Evolutionary conservation across 2,113 vertebrate species (phyloP).

Genomic region (Nothobranchius kuhntae): DNA sequence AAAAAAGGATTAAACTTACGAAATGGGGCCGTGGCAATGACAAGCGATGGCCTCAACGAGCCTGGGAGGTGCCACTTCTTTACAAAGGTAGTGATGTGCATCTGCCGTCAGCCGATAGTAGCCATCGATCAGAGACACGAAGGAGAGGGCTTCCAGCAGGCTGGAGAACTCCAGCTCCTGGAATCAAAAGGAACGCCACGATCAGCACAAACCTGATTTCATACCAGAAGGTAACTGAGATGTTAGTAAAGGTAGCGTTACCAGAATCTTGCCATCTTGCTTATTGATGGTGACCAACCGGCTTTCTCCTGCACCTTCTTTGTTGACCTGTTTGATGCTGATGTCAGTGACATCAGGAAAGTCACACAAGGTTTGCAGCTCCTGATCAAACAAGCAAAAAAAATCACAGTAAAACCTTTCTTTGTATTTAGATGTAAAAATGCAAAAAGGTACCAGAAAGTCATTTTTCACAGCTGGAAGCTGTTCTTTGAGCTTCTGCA

Average conservation of each 20-base stretch:
- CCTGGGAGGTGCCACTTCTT: conserved; percentile 93
- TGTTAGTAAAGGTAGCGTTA: conserved; percentile 51
- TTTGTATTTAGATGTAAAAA: too few species aligned
- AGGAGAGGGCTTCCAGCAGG: conserved; percentile 90
- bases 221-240: neutral
- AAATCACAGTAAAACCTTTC: neutral
- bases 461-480: too few species aligned
- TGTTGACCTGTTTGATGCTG: conserved; percentile 91
- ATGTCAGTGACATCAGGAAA: conserved; percentile 95
- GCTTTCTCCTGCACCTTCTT: conserved; percentile 87
- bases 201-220: neutral
- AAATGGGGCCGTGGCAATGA: conserved; percentile 93
- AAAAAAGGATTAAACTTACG: conserved; percentile 80
- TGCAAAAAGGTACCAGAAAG: too few species aligned
- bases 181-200: conserved; percentile 6
- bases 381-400: conserved; percentile 68
- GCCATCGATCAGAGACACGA: conserved; percentile 94
- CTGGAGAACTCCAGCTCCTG: conserved; percentile 94
- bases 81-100: conserved; percentile 97
- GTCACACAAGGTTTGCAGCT: conserved; percentile 92
- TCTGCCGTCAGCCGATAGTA: conserved; percentile 95
- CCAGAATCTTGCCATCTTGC: conserved; percentile 92
- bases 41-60: conserved; percentile 89
- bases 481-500: too few species aligned
- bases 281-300: conserved; percentile 95